Evolutionary conservation across 2,888 invertebrate genomes (phyloP).

Genomic region (Macrophya annulata): DNA sequence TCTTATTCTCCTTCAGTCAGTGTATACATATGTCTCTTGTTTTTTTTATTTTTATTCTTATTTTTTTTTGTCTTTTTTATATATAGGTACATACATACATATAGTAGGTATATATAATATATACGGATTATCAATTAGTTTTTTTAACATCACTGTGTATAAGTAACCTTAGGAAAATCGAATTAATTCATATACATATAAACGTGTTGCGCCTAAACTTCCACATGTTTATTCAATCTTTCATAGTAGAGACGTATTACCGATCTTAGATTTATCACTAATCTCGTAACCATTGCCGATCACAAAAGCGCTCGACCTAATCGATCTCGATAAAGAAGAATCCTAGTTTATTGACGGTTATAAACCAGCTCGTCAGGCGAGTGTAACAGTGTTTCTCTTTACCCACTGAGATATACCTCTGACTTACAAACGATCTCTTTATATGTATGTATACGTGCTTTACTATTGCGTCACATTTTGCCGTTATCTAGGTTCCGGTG

Average conservation of each 20-base stretch:
- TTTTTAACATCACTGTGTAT: not conserved
- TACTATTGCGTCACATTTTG: conserved; percentile 40
- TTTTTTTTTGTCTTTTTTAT: not conserved
- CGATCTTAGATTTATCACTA: conserved; percentile 23
- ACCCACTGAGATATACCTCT: conserved; percentile 37
- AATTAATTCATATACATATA: not conserved
- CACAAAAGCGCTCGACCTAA: conserved; percentile 29
- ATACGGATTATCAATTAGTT: conserved; percentile 18
- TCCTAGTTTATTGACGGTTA: conserved; percentile 43
- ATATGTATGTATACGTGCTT: not conserved
- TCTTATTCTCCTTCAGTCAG: not conserved
- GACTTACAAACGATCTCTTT: conserved; percentile 27
- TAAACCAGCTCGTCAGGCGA: not conserved
- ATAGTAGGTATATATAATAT: no score
- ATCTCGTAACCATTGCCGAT: conserved; percentile 36
- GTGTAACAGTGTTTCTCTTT: conserved; percentile 7
- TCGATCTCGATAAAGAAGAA: conserved; percentile 36
- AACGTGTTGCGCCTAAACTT: not conserved
- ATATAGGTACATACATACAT: not conserved
- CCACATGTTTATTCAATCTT: no score
- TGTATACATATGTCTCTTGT: not conserved
- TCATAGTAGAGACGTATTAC: not conserved
- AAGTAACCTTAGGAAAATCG: not conserved
- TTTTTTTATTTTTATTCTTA: not conserved
- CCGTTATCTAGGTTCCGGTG: conserved; percentile 51